Conservation (phyloP, 2,888 invertebrate genomes). For the Ormyrus thymus region DNA sequence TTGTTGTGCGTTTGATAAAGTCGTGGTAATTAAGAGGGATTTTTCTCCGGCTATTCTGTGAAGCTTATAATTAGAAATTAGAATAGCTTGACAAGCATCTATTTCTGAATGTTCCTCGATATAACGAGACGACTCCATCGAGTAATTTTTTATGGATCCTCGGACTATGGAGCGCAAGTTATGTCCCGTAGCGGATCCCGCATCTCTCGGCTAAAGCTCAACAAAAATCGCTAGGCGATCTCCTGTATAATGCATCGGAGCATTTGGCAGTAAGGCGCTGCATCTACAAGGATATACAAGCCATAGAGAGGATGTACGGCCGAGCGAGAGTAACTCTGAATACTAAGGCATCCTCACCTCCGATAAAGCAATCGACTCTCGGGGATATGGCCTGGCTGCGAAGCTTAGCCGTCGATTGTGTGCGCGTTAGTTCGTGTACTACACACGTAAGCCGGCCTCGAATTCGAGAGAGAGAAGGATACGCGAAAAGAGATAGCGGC, state of each 20-base stretch:
- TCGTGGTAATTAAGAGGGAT: too few species aligned
- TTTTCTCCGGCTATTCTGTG: too few species aligned
- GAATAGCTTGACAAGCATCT: too few species aligned
- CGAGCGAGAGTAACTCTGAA: slow-evolving; percentile 23
- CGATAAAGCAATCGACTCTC: slow-evolving; percentile 47
- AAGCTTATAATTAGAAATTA: too few species aligned
- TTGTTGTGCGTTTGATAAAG: too few species aligned
- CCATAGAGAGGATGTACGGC: background rate
- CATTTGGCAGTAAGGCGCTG: slow-evolving; percentile 14
- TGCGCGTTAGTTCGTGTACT: background rate
- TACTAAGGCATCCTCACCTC: slow-evolving; percentile 26
- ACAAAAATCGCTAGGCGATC: background rate
- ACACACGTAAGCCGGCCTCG: slow-evolving; percentile 20
- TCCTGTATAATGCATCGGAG: slow-evolving; percentile 19
- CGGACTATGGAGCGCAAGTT: too few species aligned
- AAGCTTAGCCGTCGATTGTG: slow-evolving; percentile 17
- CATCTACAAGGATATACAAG: slow-evolving; percentile 9
- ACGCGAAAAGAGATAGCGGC: background rate
- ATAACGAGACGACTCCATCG: too few species aligned
- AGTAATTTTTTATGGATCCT: too few species aligned
- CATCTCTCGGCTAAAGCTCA: too few species aligned
- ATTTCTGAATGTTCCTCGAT: too few species aligned
- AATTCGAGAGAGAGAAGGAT: background rate
- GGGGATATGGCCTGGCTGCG: slow-evolving; percentile 7
- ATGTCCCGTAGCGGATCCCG: too few species aligned